phyloP scores from a whole-genome alignment of 1,140 invertebrate genomes.

The Meloidogyne floridensis region DNA sequence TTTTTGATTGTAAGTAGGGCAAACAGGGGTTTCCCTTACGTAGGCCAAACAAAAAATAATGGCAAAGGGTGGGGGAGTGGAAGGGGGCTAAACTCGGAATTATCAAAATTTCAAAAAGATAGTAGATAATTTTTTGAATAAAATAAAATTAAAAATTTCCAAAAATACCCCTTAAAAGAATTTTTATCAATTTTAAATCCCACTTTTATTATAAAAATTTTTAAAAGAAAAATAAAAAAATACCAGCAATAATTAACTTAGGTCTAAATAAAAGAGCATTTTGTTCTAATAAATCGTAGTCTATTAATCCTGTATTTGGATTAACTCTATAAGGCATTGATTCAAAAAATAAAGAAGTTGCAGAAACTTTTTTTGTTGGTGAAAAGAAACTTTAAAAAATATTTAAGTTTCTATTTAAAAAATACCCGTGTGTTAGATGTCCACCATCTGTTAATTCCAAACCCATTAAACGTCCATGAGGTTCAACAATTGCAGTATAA shows the following conservation, averaged over 20 bases:
- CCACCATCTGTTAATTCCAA: conserved; percentile 93
- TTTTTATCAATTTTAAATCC: too few relatives aligned
- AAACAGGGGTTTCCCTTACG: too few relatives aligned
- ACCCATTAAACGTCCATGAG: conserved; percentile 94
- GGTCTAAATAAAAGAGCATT: conserved; percentile 86
- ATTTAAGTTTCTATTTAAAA: conserved; percentile 25
- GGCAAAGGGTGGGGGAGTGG: too few relatives aligned
- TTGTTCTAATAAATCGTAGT: conserved; percentile 84
- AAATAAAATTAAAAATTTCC: not conserved
- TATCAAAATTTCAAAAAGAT: too few relatives aligned
- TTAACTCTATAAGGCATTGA: conserved; percentile 96
- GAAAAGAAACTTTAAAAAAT: conserved; percentile 89
- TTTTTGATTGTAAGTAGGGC: too few relatives aligned
- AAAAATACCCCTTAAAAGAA: conserved; percentile 23
- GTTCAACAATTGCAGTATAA: conserved; percentile 74
- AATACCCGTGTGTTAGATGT: conserved; percentile 72
- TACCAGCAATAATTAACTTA: conserved; percentile 85
- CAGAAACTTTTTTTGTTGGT: conserved; percentile 86
- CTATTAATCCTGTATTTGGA: conserved; percentile 82
- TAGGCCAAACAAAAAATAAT: too few relatives aligned
- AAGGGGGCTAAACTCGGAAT: too few relatives aligned
- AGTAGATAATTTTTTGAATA: not conserved
- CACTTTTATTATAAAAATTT: too few relatives aligned
- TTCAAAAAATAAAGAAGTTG: conserved; percentile 96
- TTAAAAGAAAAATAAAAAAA: not conserved